phyloP scores from a whole-genome alignment of 2,888 invertebrate species.

The Muschampia staudingeri region DNA sequence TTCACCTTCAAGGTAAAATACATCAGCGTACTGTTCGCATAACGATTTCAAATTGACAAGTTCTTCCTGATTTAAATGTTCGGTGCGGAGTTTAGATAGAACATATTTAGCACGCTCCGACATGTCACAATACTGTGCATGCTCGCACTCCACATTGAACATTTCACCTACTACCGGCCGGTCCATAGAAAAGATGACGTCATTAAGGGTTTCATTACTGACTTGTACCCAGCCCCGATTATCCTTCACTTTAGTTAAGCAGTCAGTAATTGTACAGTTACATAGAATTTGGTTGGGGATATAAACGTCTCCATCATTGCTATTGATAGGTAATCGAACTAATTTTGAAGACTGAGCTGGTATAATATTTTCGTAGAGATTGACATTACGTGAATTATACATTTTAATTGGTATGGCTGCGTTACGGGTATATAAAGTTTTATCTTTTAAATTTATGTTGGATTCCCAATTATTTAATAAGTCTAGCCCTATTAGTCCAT shows the following conservation, averaged over 20 bases:
- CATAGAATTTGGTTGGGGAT: neutral
- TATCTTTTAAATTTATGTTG: constrained; percentile 59
- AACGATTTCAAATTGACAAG: neutral
- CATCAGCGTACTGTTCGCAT: neutral
- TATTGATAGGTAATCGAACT: constrained; percentile 57
- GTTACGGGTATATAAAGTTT: constrained; percentile 7
- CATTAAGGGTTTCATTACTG: neutral
- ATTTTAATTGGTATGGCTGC: constrained; percentile 52
- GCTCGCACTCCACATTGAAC: neutral
- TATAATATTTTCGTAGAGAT: constrained; percentile 65
- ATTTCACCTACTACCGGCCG: neutral
- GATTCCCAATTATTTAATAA: constrained; percentile 58
- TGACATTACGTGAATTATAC: constrained; percentile 63
- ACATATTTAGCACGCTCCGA: neutral
- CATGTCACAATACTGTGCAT: neutral
- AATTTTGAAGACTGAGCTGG: constrained; percentile 58
- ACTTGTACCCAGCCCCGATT: neutral
- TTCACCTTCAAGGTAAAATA: neutral
- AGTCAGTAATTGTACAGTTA: neutral
- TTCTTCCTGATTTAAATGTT: constrained; percentile 4
- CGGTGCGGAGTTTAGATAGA: neutral
- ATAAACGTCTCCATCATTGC: constrained; percentile 33
- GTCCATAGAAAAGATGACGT: neutral
- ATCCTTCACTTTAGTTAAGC: neutral
- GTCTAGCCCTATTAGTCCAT: constrained; percentile 55